Evolutionary conservation across 2,797 vertebrate species (phyloP), one percentile per base, ranked within the genome.

Genomic region (Thunnus albacares): DNA sequence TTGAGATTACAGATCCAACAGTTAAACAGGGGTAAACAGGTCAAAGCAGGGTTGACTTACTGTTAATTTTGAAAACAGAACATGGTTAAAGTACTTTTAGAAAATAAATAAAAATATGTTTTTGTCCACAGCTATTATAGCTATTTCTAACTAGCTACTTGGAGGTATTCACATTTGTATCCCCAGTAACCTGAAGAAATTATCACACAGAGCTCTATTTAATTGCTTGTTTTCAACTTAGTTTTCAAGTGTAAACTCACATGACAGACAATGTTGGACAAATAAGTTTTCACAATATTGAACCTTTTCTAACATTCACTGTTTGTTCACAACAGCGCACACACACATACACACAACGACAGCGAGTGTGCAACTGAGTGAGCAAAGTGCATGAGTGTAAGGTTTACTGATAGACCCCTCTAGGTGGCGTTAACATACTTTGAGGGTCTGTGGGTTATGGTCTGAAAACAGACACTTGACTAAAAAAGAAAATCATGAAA

Each of bases 401-500:
- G 80, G 86, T 79, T 85, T 95, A 85, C 91, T 90, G 62, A 81
- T 47, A 84, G 45, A 63, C 79, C 84, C 95, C 96, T 95, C 94
- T 95, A 96, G 96, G 92, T 95, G 96, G 94, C 95, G 95, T 94
- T 93, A 90, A 94, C 92, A 94, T 87, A 91, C 95, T 93, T 92
- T 86, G 35, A 79, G 79, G 88, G 24, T 80, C 81, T 85, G 84
- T 88, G 66, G 72, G 68, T 82, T 85, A 82, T 84, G 73, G 59
- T 76, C 67, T 78, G 47, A 79, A 89, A 84, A 79, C 55, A 77
- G 22, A 80, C 60, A 56, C 62, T 74, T 71, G 24, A 60, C 55
- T 68, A 66, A 68, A 73, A 65, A 69, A 79, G 6, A 67, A 58
- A 75, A 68, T 55, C 55, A 61, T 15, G 56, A 72, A 61, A 68